Conservation (phyloP, 1,140 invertebrate genomes). For the Homalodisca vitripennis region DNA sequence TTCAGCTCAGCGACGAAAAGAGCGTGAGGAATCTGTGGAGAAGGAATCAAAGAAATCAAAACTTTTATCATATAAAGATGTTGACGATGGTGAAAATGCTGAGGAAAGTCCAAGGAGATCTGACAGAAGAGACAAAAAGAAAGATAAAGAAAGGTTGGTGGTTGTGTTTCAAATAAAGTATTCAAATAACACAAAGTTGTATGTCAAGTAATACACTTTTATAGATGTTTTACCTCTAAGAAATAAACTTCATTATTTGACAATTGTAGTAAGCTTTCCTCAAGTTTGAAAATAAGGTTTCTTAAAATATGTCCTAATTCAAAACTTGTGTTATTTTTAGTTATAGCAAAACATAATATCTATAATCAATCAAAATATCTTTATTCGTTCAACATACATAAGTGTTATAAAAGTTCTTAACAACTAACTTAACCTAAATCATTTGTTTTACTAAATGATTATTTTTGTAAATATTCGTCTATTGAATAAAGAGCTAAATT, state of each 20-base stretch:
- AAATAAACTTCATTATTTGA: not conserved
- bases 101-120: slow-evolving; percentile 42
- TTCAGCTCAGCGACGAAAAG: slow-evolving; percentile 61
- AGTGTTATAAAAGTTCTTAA: too few species aligned
- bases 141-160: slow-evolving; percentile 39
- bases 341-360: too few species aligned
- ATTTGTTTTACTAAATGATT: too few species aligned
- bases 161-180: not conserved
- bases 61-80: slow-evolving; percentile 63
- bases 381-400: too few species aligned
- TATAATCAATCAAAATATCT: too few species aligned
- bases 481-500: too few species aligned
- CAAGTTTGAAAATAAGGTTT: not conserved
- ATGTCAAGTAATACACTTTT: not conserved
- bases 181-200: not conserved
- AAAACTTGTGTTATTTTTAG: too few species aligned
- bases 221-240: not conserved
- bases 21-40: slow-evolving; percentile 59
- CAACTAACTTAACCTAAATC: too few species aligned
- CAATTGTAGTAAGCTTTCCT: not conserved
- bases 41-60: slow-evolving; percentile 46
- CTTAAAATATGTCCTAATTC: not conserved
- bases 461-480: too few species aligned
- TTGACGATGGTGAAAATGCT: slow-evolving; percentile 54
- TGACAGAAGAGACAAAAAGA: slow-evolving; percentile 34